Conservation (phyloP, 2,113 vertebrate genomes). For the Sinocyclocheilus grahami region DNA sequence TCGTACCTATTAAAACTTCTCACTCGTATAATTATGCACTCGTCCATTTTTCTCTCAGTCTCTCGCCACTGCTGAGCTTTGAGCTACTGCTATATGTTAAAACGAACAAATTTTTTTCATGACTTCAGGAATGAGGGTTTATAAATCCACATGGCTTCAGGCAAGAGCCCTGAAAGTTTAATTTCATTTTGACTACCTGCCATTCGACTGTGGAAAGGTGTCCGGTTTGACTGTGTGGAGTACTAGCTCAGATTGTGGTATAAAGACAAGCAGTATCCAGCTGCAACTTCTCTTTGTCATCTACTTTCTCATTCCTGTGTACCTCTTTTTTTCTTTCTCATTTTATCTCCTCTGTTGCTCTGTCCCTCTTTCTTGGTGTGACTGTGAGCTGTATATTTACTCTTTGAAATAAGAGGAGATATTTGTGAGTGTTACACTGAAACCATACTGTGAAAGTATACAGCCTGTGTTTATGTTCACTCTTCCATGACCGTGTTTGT, state of each 20-base stretch:
- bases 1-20: background rate
- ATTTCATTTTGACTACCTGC: constrained; percentile 31
- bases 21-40: background rate
- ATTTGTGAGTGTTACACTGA: constrained; percentile 34
- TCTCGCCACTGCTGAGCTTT: constrained; percentile 10
- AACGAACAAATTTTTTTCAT: constrained; percentile 48
- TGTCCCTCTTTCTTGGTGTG: constrained; percentile 40
- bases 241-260: background rate
- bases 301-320: constrained; percentile 6
- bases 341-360: background rate
- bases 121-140: constrained; percentile 37
- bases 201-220: background rate
- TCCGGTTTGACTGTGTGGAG: constrained; percentile 11
- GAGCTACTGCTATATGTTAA: constrained; percentile 28
- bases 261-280: constrained; percentile 43
- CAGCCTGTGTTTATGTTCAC: constrained; percentile 38
- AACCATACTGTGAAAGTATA: constrained; percentile 47
- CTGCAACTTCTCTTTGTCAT: constrained; percentile 24
- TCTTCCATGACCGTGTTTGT: constrained; percentile 26
- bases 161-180: constrained; percentile 35
- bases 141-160: constrained; percentile 31
- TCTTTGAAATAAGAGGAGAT: constrained; percentile 66
- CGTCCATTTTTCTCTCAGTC: background rate
- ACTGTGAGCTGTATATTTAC: constrained; percentile 64
- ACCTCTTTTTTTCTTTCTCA: background rate